Evolutionary conservation across 2,888 invertebrate genomes (phyloP), one percentile per base, ranked within the genome.

Genomic region (Aporophyla nigra): DNA sequence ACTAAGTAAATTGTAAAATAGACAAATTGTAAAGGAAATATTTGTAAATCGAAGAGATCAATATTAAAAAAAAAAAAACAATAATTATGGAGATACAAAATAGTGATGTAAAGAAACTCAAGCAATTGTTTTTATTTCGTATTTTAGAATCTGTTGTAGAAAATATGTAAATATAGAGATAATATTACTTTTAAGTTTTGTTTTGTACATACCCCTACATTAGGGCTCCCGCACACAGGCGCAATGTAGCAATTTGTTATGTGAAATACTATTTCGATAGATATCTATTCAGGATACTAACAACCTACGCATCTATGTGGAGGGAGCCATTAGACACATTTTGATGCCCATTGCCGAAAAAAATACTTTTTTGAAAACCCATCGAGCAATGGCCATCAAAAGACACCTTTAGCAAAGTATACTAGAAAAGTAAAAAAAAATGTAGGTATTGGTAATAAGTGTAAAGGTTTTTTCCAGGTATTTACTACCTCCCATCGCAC

Each of bases 401-500:
- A 75, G 14, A 43, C 5, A n/a, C 14, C 19, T 2, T 9, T 56
- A 70, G 63, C 27, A n/a, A 56, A 67, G 16, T 16, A 58, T 70
- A n/a, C 5, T 70, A 68, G 67, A 27, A 56, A 62, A 69, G 19
- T 1, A 10, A 16, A 9, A 27, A 6, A 24, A 70, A 40, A 24
- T 53, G 76, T 84, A 33, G 33, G 33, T 33, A 58, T 76, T 75
- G 88, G 88, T 91, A 89, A 87, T 91, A 78, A 90, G 85, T 84
- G 78, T 59, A 68, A 71, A 86, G 85, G 69, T 83, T 73, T 87
- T 78, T 83, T 95, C 87, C 95, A 96, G 96, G 91, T 66, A 96
- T 96, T 80, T 96, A 95, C 88, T 96, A 96, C 85, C 92, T 96
- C 3, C 96, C 96, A 0, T 96, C 96, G 0, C 96, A 96, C 81